Evolutionary conservation across 2,113 vertebrate species (phyloP).

Genomic region (Sapajus apella): DNA sequence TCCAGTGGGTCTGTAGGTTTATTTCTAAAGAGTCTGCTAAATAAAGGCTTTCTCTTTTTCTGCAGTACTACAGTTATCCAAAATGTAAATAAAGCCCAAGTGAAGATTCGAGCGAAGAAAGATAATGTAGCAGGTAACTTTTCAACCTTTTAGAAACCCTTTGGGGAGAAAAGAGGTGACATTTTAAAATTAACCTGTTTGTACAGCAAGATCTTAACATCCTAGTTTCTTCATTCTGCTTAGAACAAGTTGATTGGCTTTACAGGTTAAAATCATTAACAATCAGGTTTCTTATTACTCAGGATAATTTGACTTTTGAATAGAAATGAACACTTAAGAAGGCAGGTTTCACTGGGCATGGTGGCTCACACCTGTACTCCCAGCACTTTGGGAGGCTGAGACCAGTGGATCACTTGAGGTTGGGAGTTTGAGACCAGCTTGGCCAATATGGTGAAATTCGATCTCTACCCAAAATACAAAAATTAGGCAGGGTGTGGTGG

Average conservation of each 20-base stretch:
- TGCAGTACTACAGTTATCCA: conserved; percentile 97
- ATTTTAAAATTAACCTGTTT: neutral
- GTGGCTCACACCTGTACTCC: no score
- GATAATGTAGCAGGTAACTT: conserved; percentile 97
- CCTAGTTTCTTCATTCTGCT: conserved; percentile 19
- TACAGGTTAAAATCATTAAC: neutral
- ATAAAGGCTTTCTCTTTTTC: conserved; percentile 56
- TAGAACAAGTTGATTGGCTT: neutral
- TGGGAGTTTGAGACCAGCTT: no score
- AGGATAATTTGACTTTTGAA: conserved; percentile 20
- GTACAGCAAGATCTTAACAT: neutral
- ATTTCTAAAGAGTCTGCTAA: conserved; percentile 16
- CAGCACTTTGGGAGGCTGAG: no score
- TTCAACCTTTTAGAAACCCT: neutral
- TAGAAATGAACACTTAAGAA: conserved; percentile 25
- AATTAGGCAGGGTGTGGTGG: no score
- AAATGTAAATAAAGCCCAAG: conserved; percentile 99
- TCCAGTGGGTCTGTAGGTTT: neutral
- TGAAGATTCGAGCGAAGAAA: conserved; percentile 97
- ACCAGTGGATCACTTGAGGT: no score
- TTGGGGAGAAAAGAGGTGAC: neutral
- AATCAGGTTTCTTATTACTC: neutral
- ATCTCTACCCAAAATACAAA: no score
- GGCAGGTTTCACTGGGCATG: neutral
- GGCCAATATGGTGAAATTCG: no score